Evolutionary conservation across 1,140 invertebrate genomes (phyloP).

Genomic region (Drosophila baimaii): DNA sequence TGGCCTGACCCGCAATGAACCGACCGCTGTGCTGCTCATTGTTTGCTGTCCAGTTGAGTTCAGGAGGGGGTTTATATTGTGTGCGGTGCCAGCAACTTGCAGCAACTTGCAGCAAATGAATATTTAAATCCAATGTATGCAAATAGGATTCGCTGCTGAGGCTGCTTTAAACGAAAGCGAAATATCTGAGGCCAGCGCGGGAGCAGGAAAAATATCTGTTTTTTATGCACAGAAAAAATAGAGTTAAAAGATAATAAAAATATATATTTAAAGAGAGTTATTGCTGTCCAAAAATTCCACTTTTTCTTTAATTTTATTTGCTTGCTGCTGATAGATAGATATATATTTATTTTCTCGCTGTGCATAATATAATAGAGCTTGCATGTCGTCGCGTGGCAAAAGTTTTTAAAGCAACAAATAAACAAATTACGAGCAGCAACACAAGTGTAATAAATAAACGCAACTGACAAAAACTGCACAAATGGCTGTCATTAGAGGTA

Average conservation of each 20-base stretch:
- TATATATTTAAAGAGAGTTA: background rate
- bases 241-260: background rate
- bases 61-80: slow-evolving; percentile 25
- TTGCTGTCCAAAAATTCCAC: no score
- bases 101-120: slow-evolving; percentile 70
- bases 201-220: background rate
- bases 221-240: background rate
- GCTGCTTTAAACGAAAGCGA: slow-evolving; percentile 51
- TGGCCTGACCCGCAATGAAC: slow-evolving; percentile 61
- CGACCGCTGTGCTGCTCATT: slow-evolving; percentile 18
- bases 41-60: slow-evolving; percentile 36
- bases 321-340: no score
- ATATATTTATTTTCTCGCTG: slow-evolving; percentile 1
- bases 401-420: slow-evolving; percentile 70
- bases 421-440: slow-evolving; percentile 69
- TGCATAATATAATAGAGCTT: slow-evolving; percentile 18
- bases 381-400: slow-evolving; percentile 36
- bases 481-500: slow-evolving; percentile 76
- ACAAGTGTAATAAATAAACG: slow-evolving; percentile 75
- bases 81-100: slow-evolving; percentile 30
- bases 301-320: no score
- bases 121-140: slow-evolving; percentile 77
- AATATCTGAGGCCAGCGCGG: slow-evolving; percentile 44
- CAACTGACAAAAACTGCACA: slow-evolving; percentile 80
- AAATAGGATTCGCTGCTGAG: slow-evolving; percentile 48